phyloP scores from a whole-genome alignment of 2,888 invertebrate genomes.

The Calliphora vomitoria region DNA sequence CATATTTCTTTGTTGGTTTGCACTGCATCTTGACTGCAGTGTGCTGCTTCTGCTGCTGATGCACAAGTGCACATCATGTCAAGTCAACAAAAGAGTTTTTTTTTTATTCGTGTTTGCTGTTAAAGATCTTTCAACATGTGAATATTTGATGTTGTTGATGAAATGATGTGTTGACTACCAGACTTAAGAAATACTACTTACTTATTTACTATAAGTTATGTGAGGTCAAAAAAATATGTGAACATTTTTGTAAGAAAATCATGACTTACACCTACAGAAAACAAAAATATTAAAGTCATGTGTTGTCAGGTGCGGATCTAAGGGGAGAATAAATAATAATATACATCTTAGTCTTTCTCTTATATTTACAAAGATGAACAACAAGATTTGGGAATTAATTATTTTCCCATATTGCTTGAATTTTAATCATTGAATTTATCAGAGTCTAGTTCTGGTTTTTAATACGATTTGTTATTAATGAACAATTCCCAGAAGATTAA shows the following conservation, averaged over 20 bases:
- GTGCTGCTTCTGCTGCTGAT: background rate
- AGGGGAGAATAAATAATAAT: background rate
- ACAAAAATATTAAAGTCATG: background rate
- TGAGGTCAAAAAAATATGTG: slow-evolving; percentile 42
- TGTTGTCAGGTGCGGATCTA: background rate
- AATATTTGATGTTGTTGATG: slow-evolving; percentile 44
- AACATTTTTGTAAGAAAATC: slow-evolving; percentile 2
- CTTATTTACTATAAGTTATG: slow-evolving; percentile 28
- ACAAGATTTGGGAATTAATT: no score
- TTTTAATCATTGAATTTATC: no score
- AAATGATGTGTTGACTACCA: slow-evolving; percentile 50
- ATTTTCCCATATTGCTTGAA: no score
- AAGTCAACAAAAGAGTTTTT: slow-evolving; percentile 46
- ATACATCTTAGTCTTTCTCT: no score
- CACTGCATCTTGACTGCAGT: slow-evolving; percentile 18
- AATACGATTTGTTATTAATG: no score
- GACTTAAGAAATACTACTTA: slow-evolving; percentile 39
- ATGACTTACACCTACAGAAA: slow-evolving; percentile 36
- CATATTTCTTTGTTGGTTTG: background rate
- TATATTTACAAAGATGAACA: no score
- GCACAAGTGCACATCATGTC: slow-evolving; percentile 61
- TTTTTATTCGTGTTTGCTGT: slow-evolving; percentile 41
- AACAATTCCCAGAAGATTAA: no score
- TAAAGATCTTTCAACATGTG: slow-evolving; percentile 64
- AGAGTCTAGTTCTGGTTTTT: no score